phyloP scores from a whole-genome alignment of 2,888 invertebrate genomes.

The Zonitis immaculata region DNA sequence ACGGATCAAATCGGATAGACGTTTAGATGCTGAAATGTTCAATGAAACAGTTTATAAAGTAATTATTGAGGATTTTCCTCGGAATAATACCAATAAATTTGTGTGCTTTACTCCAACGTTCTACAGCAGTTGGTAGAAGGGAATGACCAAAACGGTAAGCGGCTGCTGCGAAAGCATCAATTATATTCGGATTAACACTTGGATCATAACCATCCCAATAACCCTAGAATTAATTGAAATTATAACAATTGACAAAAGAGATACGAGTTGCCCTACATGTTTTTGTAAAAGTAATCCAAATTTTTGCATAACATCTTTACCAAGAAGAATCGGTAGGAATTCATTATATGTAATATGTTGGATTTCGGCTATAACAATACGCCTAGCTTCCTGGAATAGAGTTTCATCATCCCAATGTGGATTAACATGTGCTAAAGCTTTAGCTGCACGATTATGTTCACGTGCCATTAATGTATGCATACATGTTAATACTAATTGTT shows the following conservation, averaged over 20 bases:
- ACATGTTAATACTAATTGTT: conserved; percentile 81
- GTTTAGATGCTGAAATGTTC: conserved; percentile 66
- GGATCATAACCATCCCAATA: conserved; percentile 82
- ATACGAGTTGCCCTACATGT: conserved; percentile 52
- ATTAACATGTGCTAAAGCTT: conserved; percentile 70
- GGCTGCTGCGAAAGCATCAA: conserved; percentile 86
- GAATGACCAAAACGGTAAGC: conserved; percentile 92
- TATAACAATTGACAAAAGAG: not conserved
- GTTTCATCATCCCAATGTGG: conserved; percentile 94
- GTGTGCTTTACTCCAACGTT: conserved; percentile 92
- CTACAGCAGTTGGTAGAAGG: conserved; percentile 81
- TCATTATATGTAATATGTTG: conserved; percentile 90
- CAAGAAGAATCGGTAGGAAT: conserved; percentile 81
- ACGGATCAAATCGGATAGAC: conserved; percentile 81
- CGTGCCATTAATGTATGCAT: conserved; percentile 90
- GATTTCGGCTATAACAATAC: conserved; percentile 80
- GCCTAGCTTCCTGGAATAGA: conserved; percentile 76
- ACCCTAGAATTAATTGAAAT: too few species aligned
- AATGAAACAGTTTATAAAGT: not conserved
- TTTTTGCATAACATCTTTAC: conserved; percentile 88
- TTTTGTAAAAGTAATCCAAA: conserved; percentile 80
- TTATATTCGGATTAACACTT: conserved; percentile 80
- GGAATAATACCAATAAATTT: conserved; percentile 83
- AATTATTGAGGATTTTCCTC: too few species aligned
- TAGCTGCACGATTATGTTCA: conserved; percentile 85